Percentiles rank a stretch among this genome's conserved stretches.
These are phyloP conservation scores for Phymastichus coffea DNA, from an alignment of 1,140 invertebrate genomes.

Conservation along the genomic window DNA sequence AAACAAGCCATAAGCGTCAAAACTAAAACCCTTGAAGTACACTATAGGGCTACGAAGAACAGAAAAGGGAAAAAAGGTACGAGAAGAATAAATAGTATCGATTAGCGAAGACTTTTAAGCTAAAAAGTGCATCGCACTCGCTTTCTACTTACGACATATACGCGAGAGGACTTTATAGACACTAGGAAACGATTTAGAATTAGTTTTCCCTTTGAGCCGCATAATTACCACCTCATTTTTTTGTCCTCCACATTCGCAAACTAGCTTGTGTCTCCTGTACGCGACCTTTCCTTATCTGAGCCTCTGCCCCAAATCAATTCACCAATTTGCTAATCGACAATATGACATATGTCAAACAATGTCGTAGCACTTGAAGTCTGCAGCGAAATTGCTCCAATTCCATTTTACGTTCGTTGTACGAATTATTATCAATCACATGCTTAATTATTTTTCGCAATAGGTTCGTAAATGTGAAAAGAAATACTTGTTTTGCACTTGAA, in stretches of 20 bases:
- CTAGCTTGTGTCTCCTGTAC: background rate
- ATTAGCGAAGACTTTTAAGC: constrained; percentile 17
- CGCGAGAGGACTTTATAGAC: constrained; percentile 54
- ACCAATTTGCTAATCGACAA: constrained; percentile 28
- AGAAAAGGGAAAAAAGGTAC: background rate
- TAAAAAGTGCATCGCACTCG: background rate
- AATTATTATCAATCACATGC: too few relatives aligned
- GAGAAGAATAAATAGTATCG: constrained; percentile 12
- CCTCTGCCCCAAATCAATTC: constrained; percentile 19
- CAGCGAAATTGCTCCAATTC: background rate
- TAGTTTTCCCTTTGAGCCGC: constrained; percentile 54
- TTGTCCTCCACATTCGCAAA: background rate
- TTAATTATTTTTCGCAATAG: too few relatives aligned
- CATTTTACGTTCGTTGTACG: too few relatives aligned
- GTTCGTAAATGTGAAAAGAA: too few relatives aligned
- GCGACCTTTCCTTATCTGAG: too few relatives aligned
- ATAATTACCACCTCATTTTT: constrained; percentile 50
- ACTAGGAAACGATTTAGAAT: constrained; percentile 51
- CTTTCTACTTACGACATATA: constrained; percentile 53
- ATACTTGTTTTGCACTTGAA: too few relatives aligned
- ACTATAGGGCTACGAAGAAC: too few relatives aligned
- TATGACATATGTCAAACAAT: constrained; percentile 39
- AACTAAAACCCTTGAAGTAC: too few relatives aligned
- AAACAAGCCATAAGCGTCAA: too few relatives aligned
- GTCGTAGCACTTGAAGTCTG: constrained; percentile 21